These are phyloP conservation scores for Ammodytes dubius DNA, from an alignment of 2,113 vertebrate genomes.

Conservation along the genomic window DNA sequence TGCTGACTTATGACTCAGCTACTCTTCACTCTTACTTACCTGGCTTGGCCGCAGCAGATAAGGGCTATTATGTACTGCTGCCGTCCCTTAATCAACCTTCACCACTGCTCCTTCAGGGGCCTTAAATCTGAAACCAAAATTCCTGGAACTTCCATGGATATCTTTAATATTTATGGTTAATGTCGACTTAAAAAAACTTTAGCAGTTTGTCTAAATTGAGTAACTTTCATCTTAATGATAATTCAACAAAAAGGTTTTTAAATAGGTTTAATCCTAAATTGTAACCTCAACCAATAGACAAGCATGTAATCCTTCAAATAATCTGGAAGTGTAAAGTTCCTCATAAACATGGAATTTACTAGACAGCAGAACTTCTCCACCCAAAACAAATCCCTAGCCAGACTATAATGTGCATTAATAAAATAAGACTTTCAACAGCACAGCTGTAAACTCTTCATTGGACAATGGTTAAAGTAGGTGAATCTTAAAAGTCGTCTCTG, in stretches of 20 bases:
- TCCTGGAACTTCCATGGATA: not conserved
- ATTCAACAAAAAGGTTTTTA: not conserved
- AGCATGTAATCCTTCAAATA: not conserved
- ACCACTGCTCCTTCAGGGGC: not conserved
- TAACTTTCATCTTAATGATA: too few relatives aligned
- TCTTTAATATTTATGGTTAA: too few relatives aligned
- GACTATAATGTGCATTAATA: not conserved
- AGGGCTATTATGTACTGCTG: constrained; percentile 9
- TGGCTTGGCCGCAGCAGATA: constrained; percentile 20
- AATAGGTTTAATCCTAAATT: not conserved
- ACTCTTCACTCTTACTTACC: constrained; percentile 8
- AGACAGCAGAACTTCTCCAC: not conserved
- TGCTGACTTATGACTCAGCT: constrained; percentile 16
- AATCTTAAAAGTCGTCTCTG: not conserved
- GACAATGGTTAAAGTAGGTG: not conserved
- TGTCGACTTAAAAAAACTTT: too few relatives aligned
- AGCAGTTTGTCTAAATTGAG: too few relatives aligned
- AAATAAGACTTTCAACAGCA: not conserved
- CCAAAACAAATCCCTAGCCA: not conserved
- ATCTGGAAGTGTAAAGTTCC: not conserved
- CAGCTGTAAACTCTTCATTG: not conserved
- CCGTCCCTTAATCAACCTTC: not conserved
- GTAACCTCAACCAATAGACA: not conserved
- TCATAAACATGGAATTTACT: not conserved
- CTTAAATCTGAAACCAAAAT: not conserved